Conservation (phyloP, 2,113 vertebrate genomes). For the Pelusios castaneus region DNA sequence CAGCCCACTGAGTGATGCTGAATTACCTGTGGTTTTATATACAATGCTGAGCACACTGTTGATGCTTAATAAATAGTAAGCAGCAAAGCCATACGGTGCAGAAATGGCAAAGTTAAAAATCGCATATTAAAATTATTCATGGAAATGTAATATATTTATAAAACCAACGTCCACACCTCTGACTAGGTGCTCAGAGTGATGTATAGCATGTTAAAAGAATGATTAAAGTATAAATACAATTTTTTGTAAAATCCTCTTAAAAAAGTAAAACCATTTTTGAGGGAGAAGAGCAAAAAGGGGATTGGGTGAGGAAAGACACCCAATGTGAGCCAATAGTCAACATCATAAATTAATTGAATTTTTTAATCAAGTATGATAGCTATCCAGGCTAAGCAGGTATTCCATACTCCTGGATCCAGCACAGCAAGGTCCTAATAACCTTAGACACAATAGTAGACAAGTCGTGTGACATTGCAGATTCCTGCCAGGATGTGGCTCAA, state of each 20-base stretch:
- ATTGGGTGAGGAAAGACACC: neutral
- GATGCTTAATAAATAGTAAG: neutral
- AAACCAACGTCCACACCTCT: neutral
- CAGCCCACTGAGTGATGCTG: neutral
- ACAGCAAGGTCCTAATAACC: neutral
- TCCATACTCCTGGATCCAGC: neutral
- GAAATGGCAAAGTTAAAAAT: neutral
- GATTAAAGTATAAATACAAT: neutral
- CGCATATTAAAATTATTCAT: neutral
- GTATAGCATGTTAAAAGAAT: neutral
- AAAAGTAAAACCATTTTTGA: neutral
- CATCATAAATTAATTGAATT: neutral
- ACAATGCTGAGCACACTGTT: neutral
- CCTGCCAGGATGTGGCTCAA: neutral
- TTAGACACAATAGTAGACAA: neutral
- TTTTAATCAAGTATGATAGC: neutral
- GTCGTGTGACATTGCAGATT: neutral
- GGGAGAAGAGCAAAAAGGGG: neutral
- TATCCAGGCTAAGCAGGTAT: neutral
- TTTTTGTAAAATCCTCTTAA: neutral
- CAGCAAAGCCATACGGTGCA: neutral
- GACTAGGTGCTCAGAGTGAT: neutral
- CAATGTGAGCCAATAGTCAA: neutral
- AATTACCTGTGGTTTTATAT: neutral
- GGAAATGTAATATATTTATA: neutral